A percentile compares a stretch with the other conserved stretches of the same genome.
These are phyloP conservation scores for Anguilla pacifica DNA, from an alignment of 2,797 vertebrate genomes.

Conservation along the genomic window DNA sequence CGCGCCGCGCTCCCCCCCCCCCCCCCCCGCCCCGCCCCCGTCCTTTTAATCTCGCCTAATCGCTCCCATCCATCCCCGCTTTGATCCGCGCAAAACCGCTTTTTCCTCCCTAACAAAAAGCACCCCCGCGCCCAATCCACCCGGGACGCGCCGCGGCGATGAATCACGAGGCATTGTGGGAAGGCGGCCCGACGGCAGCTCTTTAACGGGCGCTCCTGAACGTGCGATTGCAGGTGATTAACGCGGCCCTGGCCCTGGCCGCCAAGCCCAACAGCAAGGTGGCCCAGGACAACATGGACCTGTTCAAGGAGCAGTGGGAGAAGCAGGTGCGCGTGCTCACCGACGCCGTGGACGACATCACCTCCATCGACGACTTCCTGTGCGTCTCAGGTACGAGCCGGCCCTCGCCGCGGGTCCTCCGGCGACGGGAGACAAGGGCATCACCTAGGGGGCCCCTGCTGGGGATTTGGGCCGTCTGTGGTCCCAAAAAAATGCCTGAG, in stretches of 20 bases:
- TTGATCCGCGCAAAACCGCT: conserved; percentile 52
- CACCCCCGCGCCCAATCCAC: conserved; percentile 45
- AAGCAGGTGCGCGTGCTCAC: conserved; percentile 97
- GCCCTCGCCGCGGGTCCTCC: not conserved
- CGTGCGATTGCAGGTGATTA: conserved; percentile 89
- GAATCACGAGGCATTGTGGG: conserved; percentile 43
- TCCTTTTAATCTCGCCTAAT: conserved; percentile 63
- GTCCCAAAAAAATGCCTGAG: too few species aligned
- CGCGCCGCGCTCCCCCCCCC: not conserved
- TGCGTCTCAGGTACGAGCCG: conserved; percentile 89
- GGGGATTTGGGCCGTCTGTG: too few species aligned
- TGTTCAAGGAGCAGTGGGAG: conserved; percentile 99
- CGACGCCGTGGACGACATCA: conserved; percentile 97
- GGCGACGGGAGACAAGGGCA: too few species aligned
- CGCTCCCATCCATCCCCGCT: conserved; percentile 60
- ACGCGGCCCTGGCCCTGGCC: conserved; percentile 92
- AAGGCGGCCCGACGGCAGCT: not conserved
- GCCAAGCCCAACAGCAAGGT: conserved; percentile 92
- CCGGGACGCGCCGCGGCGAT: conserved; percentile 50
- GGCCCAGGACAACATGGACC: conserved; percentile 98
- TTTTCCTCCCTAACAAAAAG: conserved; percentile 16
- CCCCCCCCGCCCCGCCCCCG: not conserved
- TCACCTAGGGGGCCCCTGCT: too few species aligned
- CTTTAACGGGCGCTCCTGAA: conserved; percentile 56
- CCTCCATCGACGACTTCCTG: conserved; percentile 96